Evolutionary conservation across 1,140 invertebrate species (phyloP), one percentile per base, ranked within the genome.

Genomic region (Aradophagus sp.): DNA sequence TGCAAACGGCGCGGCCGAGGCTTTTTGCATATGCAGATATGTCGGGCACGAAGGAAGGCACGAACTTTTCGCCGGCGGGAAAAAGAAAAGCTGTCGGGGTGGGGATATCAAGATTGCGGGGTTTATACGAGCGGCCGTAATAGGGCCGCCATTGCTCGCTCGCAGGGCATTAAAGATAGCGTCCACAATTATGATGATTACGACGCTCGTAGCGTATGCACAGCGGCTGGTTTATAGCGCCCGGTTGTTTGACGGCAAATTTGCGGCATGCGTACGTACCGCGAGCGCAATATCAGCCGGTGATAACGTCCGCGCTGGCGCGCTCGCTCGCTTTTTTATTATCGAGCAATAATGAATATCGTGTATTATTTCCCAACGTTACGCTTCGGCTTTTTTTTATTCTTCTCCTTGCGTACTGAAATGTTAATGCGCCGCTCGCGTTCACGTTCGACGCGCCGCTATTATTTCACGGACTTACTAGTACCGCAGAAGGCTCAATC

Each of bases 101-200:
- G 71, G 75, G 77, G 77, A 82, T 84, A 85, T 83, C 83, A 83
- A 82, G 83, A 85, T 85, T 74, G 62, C 67, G 63, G 71, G 72
- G n/a, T n/a, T 81, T 82, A 80, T 82, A 81, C 76, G 79, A 80
- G 79, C 78, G 77, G 79, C 77, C 80, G 75, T 83, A 81, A 84
- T 77, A 79, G 63, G 59, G 41, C 73, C 17, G 77, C 77, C 74
- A 80, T 83, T 78, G 77, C 73, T 44, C 56, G 75, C 73, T 81
- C 71, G 62, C 65, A 77, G 74, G 63, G 78, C 76, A 84, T 84
- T 83, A 79, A 83, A 84, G 81, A 85, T 82, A 84, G 76, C 74
- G 68, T 59, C 62, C 59, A 76, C 74, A 82, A 83, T 84, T 82
- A 84, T 81, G 75, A 80, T 82, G 44, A 81, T 84, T 83, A 82